A percentile compares a stretch with the other conserved stretches of the same genome.
Evolutionary conservation across 2,797 vertebrate species (phyloP).

Genomic region (Clarias pachynema): DNA sequence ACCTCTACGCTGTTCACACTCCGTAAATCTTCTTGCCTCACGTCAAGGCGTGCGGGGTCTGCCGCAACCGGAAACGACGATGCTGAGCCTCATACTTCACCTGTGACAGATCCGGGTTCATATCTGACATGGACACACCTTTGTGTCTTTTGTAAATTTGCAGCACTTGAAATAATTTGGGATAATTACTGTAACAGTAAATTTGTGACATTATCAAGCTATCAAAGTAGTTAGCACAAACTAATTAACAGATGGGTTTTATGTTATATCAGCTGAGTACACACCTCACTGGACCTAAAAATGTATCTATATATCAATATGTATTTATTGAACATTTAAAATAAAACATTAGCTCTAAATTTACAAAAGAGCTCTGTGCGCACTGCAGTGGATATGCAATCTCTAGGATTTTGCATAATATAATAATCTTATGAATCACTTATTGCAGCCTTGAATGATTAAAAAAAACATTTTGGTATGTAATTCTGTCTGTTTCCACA

Average conservation of each 20-base stretch:
- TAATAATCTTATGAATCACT: conserved; percentile 25
- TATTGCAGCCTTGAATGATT: neutral
- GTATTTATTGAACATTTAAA: neutral
- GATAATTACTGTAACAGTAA: neutral
- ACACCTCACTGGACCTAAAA: neutral
- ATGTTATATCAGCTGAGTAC: neutral
- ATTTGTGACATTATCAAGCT: neutral
- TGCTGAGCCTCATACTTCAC: conserved; percentile 61
- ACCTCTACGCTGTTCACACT: conserved; percentile 88
- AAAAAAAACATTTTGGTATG: neutral
- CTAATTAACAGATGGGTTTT: neutral
- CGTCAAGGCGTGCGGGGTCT: conserved; percentile 84
- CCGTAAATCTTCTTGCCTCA: conserved; percentile 90
- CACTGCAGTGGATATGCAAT: neutral
- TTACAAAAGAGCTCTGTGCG: neutral
- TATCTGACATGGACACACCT: conserved; percentile 50
- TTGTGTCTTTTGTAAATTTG: conserved; percentile 19
- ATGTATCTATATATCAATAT: neutral
- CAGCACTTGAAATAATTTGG: conserved; percentile 28
- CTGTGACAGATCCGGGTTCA: conserved; percentile 54
- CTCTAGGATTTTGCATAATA: conserved; percentile 1
- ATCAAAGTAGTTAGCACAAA: neutral
- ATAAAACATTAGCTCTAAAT: conserved; percentile 6
- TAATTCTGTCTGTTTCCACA: conserved; percentile 32
- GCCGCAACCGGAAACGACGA: conserved; percentile 71